phyloP scores from a whole-genome alignment of 2,113 vertebrate genomes.

The Tachuris rubrigastra region DNA sequence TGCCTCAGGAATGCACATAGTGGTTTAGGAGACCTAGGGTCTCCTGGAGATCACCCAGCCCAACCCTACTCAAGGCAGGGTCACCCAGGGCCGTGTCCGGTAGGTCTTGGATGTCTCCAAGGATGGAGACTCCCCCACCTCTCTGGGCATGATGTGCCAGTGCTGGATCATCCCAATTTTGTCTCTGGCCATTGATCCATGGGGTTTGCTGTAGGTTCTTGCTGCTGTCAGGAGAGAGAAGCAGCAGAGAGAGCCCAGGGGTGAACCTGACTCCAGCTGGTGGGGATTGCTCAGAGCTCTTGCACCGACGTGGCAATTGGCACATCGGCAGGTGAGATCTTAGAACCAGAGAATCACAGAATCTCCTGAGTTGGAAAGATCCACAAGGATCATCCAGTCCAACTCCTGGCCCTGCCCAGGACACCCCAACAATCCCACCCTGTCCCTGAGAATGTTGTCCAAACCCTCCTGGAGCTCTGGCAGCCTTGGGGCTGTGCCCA shows the following conservation, averaged over 20 bases:
- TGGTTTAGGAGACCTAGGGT: not conserved
- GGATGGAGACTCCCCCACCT: not conserved
- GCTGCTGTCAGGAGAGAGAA: not conserved
- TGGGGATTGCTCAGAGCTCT: not conserved
- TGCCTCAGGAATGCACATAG: not conserved
- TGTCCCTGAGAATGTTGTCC: accelerated
- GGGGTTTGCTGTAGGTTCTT: not conserved
- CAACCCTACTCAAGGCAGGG: not conserved
- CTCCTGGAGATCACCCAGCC: not conserved
- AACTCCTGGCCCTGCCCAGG: accelerated
- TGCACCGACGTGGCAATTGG: accelerated
- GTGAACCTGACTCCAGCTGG: accelerated
- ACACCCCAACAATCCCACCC: not conserved
- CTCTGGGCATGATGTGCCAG: not conserved
- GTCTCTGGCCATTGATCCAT: accelerated
- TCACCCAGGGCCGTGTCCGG: not conserved
- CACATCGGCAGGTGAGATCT: not conserved
- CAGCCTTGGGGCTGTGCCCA: accelerated
- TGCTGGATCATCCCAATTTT: not conserved
- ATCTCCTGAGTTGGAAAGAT: not conserved
- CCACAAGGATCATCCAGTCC: not conserved
- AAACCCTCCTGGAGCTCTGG: not conserved
- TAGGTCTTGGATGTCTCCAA: not conserved
- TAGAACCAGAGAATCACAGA: not conserved
- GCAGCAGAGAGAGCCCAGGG: not conserved